Evolutionary conservation across 2,888 invertebrate genomes (phyloP).

Genomic region (Stenchaetothrips biformis): DNA sequence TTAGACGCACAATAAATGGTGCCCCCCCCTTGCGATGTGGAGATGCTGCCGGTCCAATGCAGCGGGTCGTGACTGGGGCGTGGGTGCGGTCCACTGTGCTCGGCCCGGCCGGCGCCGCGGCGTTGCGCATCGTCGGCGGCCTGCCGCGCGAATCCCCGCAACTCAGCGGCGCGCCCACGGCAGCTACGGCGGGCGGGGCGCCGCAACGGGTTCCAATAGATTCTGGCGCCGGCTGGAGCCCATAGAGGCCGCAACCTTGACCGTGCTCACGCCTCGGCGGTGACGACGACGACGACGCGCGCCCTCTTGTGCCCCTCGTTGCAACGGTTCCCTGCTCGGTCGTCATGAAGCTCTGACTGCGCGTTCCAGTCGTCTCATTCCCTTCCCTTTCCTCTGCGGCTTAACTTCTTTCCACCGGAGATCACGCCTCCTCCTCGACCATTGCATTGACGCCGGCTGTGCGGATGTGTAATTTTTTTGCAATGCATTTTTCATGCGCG

Average conservation of each 20-base stretch:
- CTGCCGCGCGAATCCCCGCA: background rate
- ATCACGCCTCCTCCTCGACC: background rate
- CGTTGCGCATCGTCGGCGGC: background rate
- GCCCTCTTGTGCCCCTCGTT: background rate
- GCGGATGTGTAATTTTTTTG: too few relatives aligned
- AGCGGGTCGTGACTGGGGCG: too few relatives aligned
- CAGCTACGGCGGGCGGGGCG: background rate
- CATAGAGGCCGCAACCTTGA: background rate
- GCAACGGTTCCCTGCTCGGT: too few relatives aligned
- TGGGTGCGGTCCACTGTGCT: too few relatives aligned
- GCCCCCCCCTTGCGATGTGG: background rate
- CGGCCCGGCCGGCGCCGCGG: too few relatives aligned
- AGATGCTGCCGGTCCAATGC: too few relatives aligned
- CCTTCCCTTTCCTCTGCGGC: background rate
- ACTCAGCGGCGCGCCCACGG: background rate
- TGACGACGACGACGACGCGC: background rate
- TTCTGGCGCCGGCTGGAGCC: too few relatives aligned
- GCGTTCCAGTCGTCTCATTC: background rate
- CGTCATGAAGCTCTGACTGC: background rate
- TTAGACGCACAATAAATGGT: conserved; percentile 19
- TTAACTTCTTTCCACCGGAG: too few relatives aligned
- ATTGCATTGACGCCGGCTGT: background rate
- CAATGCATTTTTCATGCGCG: too few relatives aligned
- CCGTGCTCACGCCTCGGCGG: background rate
- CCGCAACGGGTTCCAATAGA: background rate